phyloP scores from a whole-genome alignment of 2,888 invertebrate genomes.

The Aporophyla lueneburgensis region DNA sequence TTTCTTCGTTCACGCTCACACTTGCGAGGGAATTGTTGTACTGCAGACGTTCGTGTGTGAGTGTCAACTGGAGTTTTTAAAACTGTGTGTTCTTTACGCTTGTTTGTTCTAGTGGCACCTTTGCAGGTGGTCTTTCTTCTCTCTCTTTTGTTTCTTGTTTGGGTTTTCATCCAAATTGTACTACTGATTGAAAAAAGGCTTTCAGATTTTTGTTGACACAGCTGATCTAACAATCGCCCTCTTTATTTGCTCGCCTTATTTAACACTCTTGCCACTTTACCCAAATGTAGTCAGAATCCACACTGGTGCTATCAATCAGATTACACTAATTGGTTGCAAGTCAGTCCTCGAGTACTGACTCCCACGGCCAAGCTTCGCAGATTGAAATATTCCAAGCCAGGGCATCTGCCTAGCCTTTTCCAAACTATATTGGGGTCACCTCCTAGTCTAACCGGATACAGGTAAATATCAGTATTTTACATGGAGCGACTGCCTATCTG shows the following conservation, averaged over 20 bases:
- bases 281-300: neutral
- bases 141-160: constrained; percentile 4
- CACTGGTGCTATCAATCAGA: neutral
- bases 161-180: neutral
- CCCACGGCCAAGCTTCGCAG: neutral
- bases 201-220: neutral
- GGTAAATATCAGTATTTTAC: too few species aligned
- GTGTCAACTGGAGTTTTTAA: constrained; percentile 49
- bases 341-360: neutral
- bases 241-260: neutral
- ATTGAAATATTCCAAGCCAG: constrained; percentile 18
- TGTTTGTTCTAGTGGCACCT: constrained; percentile 21
- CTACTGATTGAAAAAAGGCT: neutral
- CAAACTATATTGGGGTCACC: too few species aligned
- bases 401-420: too few species aligned
- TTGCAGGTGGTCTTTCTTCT: constrained; percentile 22
- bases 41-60: constrained; percentile 20
- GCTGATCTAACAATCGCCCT: neutral
- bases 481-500: too few species aligned
- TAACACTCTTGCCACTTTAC: neutral
- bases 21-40: constrained; percentile 56
- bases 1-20: constrained; percentile 45
- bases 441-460: too few species aligned
- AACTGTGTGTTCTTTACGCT: constrained; percentile 40
- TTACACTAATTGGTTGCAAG: neutral